Evolutionary conservation across 2,888 invertebrate genomes (phyloP).

Genomic region (Apotomis capreana): DNA sequence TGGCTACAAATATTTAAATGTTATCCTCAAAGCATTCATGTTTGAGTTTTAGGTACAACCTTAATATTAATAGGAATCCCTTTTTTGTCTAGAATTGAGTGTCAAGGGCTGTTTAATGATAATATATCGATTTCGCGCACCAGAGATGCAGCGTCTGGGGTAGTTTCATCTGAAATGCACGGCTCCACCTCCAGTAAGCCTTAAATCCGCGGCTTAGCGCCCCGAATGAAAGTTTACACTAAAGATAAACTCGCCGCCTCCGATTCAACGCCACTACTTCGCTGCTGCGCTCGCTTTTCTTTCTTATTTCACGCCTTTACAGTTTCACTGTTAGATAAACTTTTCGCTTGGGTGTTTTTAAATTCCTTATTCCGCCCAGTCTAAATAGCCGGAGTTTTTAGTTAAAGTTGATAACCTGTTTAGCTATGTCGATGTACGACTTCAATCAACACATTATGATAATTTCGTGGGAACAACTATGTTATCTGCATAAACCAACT

Average conservation of each 20-base stretch:
- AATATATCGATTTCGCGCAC: not conserved
- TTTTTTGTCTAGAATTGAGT: not conserved
- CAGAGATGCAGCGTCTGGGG: constrained; percentile 10
- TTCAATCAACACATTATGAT: too few species aligned
- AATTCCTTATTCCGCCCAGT: constrained; percentile 22
- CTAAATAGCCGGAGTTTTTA: constrained; percentile 20
- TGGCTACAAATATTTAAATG: too few species aligned
- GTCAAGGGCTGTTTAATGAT: not conserved
- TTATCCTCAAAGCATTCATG: too few species aligned
- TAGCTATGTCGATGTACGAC: not conserved
- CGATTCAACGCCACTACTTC: constrained; percentile 52
- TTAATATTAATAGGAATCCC: too few species aligned
- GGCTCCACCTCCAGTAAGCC: constrained; percentile 53
- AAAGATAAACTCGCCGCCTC: constrained; percentile 63
- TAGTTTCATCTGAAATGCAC: constrained; percentile 41
- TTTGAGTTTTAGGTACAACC: too few species aligned
- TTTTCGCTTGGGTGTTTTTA: constrained; percentile 23
- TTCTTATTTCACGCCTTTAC: constrained; percentile 40
- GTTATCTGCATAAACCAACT: not conserved
- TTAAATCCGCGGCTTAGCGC: constrained; percentile 61
- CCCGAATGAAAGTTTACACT: constrained; percentile 74
- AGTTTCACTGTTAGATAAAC: constrained; percentile 31
- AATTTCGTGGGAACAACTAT: not conserved
- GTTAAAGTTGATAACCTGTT: not conserved
- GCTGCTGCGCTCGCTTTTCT: constrained; percentile 38